Base-by-base conservation (phyloP, 2,888 invertebrate species). In the Apomyelois bistriatella region DNA sequence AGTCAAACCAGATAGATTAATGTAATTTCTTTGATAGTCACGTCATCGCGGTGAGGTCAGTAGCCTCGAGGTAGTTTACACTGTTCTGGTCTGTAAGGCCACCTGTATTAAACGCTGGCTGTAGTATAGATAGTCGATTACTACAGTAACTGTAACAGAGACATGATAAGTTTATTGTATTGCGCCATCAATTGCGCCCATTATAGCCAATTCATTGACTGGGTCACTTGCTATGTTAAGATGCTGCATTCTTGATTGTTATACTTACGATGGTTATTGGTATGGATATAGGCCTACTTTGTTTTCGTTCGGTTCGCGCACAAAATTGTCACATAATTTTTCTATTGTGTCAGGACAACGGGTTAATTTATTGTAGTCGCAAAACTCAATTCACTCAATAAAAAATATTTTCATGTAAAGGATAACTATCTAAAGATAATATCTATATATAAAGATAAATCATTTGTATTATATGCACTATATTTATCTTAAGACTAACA, bases 151-250 rank as follows among this genome's bases (percentile, higher is more conserved):
- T 22, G 22, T 22, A 43, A 43, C 32, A n/a, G 35, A 17, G 12
- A 37, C 28, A 17, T 22, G 12, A 40, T 48, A 55, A 37, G 22
- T 42, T 56, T 52, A 69, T 65, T 65, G 62, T 61, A 72, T 72
- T 74, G 73, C 76, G 70, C 68, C 72, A 75, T 70, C 70, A 75
- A 75, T 77, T 79, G 65, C 60, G 68, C 59, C 67, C 66, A 66
- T 70, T 75, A 79, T 79, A 75, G 76, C 75, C 66, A 76, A 76
- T 78, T 76, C 72, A 80, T 82, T 78, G 73, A 74, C 70, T 65
- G 61, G 66, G 69, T 72, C 74, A 70, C 49, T 68, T 57, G 61
- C 65, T 72, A 70, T 54, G 32, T 57, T 62, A 66, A 9, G 22
- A 22, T 22, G 22, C 22, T 22, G 22, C 22, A 22, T 3, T 22